Evolutionary conservation across 2,888 invertebrate genomes (phyloP), one percentile per base, ranked within the genome.

Genomic region (Dryadula phaetusa): DNA sequence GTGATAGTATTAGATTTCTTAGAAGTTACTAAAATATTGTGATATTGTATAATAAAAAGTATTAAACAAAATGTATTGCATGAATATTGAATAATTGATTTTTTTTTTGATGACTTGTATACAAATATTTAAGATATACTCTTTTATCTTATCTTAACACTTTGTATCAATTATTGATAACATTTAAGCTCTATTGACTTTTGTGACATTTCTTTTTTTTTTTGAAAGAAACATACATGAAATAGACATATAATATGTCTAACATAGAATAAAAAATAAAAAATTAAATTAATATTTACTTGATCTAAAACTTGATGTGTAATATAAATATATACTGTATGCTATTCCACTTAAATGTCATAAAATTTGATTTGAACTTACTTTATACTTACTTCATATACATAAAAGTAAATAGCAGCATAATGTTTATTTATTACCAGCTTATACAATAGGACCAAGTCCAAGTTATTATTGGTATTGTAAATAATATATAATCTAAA

Each of bases 401-500:
- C 22, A 14, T 53, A 28, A 53, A 18, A n/a, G 4, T 22, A 40
- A 37, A 56, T 40, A 40, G 14, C 10, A 7, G 20, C 32, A 54
- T 34, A 18, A 20, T 18, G 12, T 34, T 20, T 37, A 56, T 37
- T 56, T 40, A n/a, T 40, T 40, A n/a, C n/a, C 2, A 0, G 16
- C 5, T 22, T 18, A 46, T 28, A 46, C 14, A 47, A 37, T 16
- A 64, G 64, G 37, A 56, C 64, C 54, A 22, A 56, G 64, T 64
- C 64, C 56, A 34, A 56, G 44, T 54, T 34, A 40, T 25, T 37
- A 37, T 25, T 62, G 22, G 40, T 44, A 56, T 20, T 37, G 37
- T 64, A 64, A 64, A 56, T 56, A 54, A 25, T n/a, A 22, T 54
- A 37, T 25, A 56, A 64, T 64, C 46, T 44, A 18, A 22, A 37